Base-by-base conservation (phyloP, 2,113 vertebrate genomes). In the Nothobranchius furzeri region DNA sequence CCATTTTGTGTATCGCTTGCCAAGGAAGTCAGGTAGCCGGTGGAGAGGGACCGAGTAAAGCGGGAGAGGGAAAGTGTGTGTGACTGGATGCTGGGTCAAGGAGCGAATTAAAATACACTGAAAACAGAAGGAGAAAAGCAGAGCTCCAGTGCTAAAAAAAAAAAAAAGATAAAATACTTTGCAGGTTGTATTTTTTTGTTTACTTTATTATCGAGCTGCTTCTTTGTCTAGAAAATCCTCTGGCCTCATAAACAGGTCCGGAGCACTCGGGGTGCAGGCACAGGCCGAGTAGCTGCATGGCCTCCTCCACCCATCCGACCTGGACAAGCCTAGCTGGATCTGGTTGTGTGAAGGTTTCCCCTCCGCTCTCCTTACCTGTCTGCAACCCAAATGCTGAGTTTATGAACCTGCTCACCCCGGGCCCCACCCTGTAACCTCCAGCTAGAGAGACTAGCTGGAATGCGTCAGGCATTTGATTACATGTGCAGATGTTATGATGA, bases 1-100 rank as follows among this genome's bases (percentile, higher is more conserved):
- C 93, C 94, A 94, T 95, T 93, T 94, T 94, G 91, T 94, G 78
- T 59, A 62, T 88, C 53, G 57, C 78, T 45, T 89, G 88, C 88
- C 85, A 90, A 87, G 77, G 84, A 86, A 91, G 91, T 88, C 90
- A 92, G 91, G 85, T 93, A 93, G 91, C 91, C 85, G 84, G 70
- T 81, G 81, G 76, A 86, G 90, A 88, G 50, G 82, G 82, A 81
- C 84, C 70, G 58, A 86, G 82, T 76, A 75, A 86, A 86, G 65
- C 68, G 2, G 60, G 75, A 82, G 76, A 73, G 81, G 70, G 65
- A 61, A 69, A 75, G 81, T 67, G 73, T 64, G 68, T 51, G 75
- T 61, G 54, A 77, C 78, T 55, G 61, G 47, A 67, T 58, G 64
- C 63, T 65, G 64, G 36, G 45, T 73, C 61, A 42, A 64, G 50